Evolutionary conservation across 1,140 invertebrate genomes (phyloP).

Genomic region (Adelges cooleyi): DNA sequence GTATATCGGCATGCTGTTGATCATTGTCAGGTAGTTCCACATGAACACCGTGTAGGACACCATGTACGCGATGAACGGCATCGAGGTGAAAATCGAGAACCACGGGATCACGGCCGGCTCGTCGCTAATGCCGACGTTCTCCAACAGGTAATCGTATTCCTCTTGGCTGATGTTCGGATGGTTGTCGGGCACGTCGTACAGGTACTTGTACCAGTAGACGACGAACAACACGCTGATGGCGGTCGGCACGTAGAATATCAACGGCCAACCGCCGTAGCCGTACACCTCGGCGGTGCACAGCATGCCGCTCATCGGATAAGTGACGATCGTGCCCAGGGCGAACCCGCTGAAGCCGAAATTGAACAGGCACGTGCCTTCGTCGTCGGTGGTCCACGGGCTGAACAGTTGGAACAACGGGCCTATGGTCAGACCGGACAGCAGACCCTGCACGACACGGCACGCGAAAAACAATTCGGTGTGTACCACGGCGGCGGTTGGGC

Average conservation of each 20-base stretch:
- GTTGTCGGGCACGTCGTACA: conserved; percentile 2
- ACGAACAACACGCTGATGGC: neutral
- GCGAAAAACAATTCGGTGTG: conserved; percentile 16
- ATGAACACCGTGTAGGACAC: neutral
- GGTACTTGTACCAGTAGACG: neutral
- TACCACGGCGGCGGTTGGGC: neutral
- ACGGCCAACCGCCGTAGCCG: conserved; percentile 1
- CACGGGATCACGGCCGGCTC: neutral
- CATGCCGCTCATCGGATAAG: neutral
- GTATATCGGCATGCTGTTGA: conserved; percentile 1
- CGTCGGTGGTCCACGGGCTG: neutral
- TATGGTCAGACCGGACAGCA: neutral
- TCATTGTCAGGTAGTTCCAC: conserved; percentile 1
- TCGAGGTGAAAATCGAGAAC: conserved; percentile 9
- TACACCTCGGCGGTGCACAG: neutral
- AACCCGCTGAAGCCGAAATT: conserved; percentile 4
- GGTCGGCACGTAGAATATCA: conserved; percentile 5
- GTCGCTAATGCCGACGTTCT: neutral
- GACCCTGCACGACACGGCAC: conserved; percentile 13
- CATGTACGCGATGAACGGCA: conserved; percentile 6
- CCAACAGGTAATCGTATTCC: conserved; percentile 14
- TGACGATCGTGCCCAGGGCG: neutral
- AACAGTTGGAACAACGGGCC: conserved; percentile 1
- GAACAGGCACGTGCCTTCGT: neutral
- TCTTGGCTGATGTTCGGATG: conserved; percentile 14